Evolutionary conservation across 2,797 vertebrate genomes (phyloP).

Genomic region (Arctocebus calabarensis): DNA sequence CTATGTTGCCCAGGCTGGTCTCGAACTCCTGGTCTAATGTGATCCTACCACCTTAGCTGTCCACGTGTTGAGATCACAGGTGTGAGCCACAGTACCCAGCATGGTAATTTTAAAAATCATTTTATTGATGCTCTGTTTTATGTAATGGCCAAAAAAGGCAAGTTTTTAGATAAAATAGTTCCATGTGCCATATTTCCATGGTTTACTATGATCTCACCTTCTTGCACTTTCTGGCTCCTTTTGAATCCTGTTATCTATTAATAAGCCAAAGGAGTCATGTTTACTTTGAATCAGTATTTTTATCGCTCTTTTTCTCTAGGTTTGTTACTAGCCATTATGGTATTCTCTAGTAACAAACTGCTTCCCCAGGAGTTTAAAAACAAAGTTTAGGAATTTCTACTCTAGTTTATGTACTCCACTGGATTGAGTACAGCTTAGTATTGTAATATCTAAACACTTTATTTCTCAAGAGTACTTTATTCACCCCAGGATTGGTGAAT

Average conservation of each 20-base stretch:
- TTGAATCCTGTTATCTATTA: slow-evolving; percentile 54
- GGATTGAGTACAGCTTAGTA: background rate
- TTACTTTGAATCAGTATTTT: slow-evolving; percentile 55
- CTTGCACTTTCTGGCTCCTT: slow-evolving; percentile 40
- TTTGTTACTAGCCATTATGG: background rate
- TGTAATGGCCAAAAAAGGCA: slow-evolving; percentile 14
- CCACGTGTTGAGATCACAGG: background rate
- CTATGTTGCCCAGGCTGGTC: background rate
- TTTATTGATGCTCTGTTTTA: slow-evolving; percentile 37
- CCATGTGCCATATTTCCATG: background rate
- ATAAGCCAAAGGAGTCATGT: slow-evolving; percentile 62
- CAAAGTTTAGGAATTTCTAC: background rate
- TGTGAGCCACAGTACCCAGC: background rate
- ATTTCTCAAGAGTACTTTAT: slow-evolving; percentile 40
- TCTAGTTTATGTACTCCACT: background rate
- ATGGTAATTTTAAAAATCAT: background rate
- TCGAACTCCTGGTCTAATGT: background rate
- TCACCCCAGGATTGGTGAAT: background rate
- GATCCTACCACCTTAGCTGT: background rate
- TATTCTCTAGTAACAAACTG: background rate
- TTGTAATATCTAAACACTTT: background rate
- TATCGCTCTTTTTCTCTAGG: background rate
- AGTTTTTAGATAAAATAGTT: background rate
- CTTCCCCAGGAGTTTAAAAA: background rate
- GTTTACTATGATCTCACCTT: slow-evolving; percentile 58